Base-by-base conservation (phyloP, 1,140 invertebrate species). In the Drosophila yakuba region DNA sequence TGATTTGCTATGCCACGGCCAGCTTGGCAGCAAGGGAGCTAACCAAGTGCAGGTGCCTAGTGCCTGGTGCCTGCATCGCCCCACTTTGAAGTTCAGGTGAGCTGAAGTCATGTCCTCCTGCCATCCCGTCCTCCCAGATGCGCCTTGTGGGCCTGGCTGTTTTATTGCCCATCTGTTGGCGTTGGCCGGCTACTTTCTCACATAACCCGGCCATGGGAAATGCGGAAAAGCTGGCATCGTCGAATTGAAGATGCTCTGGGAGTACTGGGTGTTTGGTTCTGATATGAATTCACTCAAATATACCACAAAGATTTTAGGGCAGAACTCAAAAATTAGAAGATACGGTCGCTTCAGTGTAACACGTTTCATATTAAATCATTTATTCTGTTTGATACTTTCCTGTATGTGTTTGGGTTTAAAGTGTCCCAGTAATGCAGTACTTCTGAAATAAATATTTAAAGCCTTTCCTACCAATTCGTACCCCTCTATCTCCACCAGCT, bases 1-100 rank as follows among this genome's bases (percentile, higher is more conserved):
- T 83, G 84, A 86, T 86, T 85, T 78, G 75, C 78, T 61, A 58
- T 86, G 78, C 54, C 64, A 64, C 50, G 44, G 73, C 61, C 56
- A 4, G 10, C 15, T 28, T 55, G 20, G 41, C 14, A 28, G 28
- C 14, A 14, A 39, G 14, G 47, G 28, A 25, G 74, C n/a, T 28
- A 61, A 25, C 43, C 43, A 35, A 38, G 25, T 69, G 77, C 79
- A 83, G 80, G 77, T 84, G 68, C 73, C 50, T 32, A 7, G 7
- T 32, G 7, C 28, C 28, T 4, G 23, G 23, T 4, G 23, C 23
- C 4, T 45, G 35, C 52, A 61, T 32, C 54, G 63, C 41, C 55
- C 68, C 50, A 47, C 57, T 48, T 78, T 56, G 43, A 63, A 41
- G 66, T 45, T 72, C 39, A 20, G 71, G 17, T 35, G 59, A 38